Base-by-base conservation (phyloP, 2,888 invertebrate species). In the Sesamia inferens region DNA sequence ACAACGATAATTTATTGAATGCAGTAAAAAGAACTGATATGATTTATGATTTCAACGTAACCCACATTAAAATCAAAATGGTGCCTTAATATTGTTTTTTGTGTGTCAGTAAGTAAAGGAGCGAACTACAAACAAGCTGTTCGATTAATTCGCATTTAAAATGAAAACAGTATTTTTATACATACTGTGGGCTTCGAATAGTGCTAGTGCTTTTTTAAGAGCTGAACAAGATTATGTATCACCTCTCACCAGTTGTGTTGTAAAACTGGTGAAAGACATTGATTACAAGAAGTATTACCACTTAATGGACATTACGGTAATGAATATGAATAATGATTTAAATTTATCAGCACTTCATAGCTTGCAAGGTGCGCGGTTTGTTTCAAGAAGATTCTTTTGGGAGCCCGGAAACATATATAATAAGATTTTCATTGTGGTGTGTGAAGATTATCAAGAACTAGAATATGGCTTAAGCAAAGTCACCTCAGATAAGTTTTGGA, bases 401-500 rank as follows among this genome's bases (percentile, higher is more conserved):
- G n/a, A 54, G 10, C 58, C 81, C 59, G 65, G 68, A 87, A 42
- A 70, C 39, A 31, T 87, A 10, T 70, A 63, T 19, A 87, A 85
- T 69, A n/a, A 77, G 7, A 76, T 87, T 47, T 90, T 90, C 66
- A 74, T 92, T 7, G 84, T 88, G 14, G 82, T 81, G 61, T 81
- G 82, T 72, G 42, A 76, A n/a, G 66, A 88, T 54, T 54, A 81
- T 42, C 42, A 79, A 31, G 88, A 89, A 57, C 80, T 91, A 14
- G 47, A 72, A 66, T 57, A 57, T 6, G 88, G 84, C 0, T 69
- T 92, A 13, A 63, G 78, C 10, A 51, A 74, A 42, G 69, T 84
- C 5, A 83, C 74, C 71, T 68, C 76, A 16, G 90, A 90, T 64
- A 66, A 11, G n/a, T 88, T 85, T 58, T 92, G 91, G 89, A 90